phyloP scores from a whole-genome alignment of 2,888 invertebrate genomes.

The Machimus rusticus region DNA sequence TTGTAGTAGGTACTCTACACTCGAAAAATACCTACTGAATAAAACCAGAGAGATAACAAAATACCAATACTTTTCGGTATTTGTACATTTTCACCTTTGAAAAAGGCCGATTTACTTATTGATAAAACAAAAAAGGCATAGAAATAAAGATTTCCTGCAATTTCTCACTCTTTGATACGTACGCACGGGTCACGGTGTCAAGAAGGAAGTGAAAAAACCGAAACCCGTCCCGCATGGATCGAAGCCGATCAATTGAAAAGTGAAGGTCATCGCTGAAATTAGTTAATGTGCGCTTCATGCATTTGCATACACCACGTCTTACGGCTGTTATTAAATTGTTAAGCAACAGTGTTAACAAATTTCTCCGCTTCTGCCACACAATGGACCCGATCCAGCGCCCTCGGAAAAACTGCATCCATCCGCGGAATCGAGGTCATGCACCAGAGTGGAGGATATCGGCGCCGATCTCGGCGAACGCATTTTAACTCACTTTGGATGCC shows the following conservation, averaged over 20 bases:
- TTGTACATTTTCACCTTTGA: no score
- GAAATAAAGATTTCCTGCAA: neutral
- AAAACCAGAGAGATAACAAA: no score
- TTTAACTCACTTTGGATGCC: neutral
- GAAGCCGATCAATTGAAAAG: neutral
- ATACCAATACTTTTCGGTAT: no score
- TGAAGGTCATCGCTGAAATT: neutral
- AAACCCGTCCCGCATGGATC: neutral
- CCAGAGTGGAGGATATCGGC: neutral
- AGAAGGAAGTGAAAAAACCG: neutral
- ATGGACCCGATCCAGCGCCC: neutral
- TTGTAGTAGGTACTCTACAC: no score
- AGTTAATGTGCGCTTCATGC: neutral
- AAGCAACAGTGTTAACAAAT: constrained; percentile 12
- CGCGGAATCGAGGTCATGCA: neutral
- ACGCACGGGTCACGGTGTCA: neutral
- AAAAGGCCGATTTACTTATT: no score
- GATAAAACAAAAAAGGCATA: neutral
- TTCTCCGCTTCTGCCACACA: constrained; percentile 19
- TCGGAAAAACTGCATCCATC: constrained; percentile 1
- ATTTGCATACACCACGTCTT: neutral
- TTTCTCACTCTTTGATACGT: neutral
- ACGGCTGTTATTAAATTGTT: constrained; percentile 21
- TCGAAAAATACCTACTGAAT: no score
- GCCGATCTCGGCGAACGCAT: neutral